Conservation (phyloP, 2,113 vertebrate species). For the Ifrita kowaldi region DNA sequence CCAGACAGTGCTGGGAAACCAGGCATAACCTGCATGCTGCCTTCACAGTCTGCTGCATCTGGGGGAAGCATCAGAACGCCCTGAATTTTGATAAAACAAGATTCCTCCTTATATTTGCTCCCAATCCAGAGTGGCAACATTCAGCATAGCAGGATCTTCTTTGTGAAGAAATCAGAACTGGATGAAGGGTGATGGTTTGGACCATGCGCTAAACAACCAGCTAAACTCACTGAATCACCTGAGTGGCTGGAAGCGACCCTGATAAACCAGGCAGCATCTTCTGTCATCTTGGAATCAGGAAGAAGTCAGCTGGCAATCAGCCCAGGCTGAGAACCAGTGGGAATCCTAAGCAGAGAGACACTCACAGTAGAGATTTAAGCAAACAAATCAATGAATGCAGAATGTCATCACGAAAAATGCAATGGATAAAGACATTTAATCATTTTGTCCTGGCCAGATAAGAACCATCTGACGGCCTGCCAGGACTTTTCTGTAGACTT, state of each 20-base stretch:
- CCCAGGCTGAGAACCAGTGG: neutral
- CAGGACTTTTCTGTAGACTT: neutral
- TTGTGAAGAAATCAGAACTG: neutral
- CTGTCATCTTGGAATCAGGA: neutral
- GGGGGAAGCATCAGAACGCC: fast-evolving
- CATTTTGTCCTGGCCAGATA: neutral
- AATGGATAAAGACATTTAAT: slow-evolving; percentile 4
- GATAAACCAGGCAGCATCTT: neutral
- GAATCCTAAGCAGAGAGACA: neutral
- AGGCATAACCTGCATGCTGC: neutral
- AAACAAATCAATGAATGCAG: neutral
- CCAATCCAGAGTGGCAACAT: neutral
- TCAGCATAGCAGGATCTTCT: neutral
- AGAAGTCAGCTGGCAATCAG: neutral
- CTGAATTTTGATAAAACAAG: neutral
- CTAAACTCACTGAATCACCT: neutral
- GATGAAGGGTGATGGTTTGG: neutral
- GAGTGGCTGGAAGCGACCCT: neutral
- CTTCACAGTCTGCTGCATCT: neutral
- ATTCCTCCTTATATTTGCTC: neutral
- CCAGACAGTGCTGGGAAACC: neutral
- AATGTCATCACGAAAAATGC: neutral
- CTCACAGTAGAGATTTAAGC: neutral
- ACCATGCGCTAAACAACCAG: neutral
- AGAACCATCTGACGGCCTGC: neutral